Evolutionary conservation across 2,113 vertebrate genomes (phyloP), one percentile per base, ranked within the genome.

Genomic region (Xenotilapia longispinis): DNA sequence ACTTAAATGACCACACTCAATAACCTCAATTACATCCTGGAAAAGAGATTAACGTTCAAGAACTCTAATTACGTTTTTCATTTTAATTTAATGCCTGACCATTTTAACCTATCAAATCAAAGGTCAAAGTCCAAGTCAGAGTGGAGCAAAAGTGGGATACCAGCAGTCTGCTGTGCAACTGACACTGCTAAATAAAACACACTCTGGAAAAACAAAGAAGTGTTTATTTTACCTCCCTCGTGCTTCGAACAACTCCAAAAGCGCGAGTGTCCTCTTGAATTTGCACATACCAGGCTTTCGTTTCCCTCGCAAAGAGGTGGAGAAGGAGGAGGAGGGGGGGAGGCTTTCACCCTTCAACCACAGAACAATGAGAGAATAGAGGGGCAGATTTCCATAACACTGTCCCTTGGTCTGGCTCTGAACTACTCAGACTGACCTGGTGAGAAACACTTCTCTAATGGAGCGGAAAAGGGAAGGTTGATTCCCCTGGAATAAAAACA

Each of bases 341-440:
- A 31, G 28, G 28, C 7, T 42, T 57, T 84, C 57, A 87, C 89
- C 80, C 88, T 89, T 83, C 63, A 92, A 89, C 81, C 83, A 40
- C 58, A 26, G 57, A 91, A 96, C 94, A 96, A 95, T 93, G 93
- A 94, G 45, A 90, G 94, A 92, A 92, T 90, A 84, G 91, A 84
- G 81, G 80, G 82, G 45, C 55, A 91, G 91, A 94, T 94, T 95
- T 94, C 93, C 93, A 95, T 95, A 94, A 95, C 92, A 94, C 84
- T 92, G 92, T 92, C 87, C 68, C 19, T 17, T 57, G 70, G 83
- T 73, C n/a, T 55, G 84, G 84, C 87, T 91, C 83, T 84, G 82
- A 88, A 70, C 75, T 87, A 79, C 87, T 87, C 90, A 88, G n/a
- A 89, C 82, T 73, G 87, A 92, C 91, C 83, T 17, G 83, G 73